These are phyloP conservation scores for Cryptocephalus primarius DNA, from an alignment of 2,888 invertebrate genomes.

Conservation along the genomic window DNA sequence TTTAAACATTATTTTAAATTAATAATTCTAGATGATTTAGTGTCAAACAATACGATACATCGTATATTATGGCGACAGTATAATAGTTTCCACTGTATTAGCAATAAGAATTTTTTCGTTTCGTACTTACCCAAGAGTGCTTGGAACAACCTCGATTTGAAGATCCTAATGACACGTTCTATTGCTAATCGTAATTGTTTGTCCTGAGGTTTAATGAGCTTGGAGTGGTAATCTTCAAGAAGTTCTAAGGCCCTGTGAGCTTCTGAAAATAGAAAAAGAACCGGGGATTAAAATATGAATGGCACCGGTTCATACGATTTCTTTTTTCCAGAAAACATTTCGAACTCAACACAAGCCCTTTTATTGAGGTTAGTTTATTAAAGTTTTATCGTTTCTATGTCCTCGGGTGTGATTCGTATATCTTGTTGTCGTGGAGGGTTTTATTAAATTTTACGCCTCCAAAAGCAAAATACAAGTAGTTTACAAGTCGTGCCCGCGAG, in stretches of 20 bases:
- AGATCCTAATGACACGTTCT: constrained; percentile 95
- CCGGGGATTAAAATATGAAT: background rate
- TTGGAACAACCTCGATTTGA: constrained; percentile 96
- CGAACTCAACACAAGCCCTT: too few species aligned
- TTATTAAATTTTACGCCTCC: background rate
- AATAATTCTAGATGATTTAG: too few species aligned
- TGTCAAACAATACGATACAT: too few species aligned
- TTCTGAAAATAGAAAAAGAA: constrained; percentile 51
- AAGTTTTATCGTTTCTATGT: background rate
- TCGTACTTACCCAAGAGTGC: constrained; percentile 80
- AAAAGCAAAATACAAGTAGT: too few species aligned
- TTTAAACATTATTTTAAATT: too few species aligned
- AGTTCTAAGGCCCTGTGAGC: constrained; percentile 97
- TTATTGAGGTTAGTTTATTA: background rate
- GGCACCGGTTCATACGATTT: background rate
- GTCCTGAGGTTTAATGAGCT: constrained; percentile 88
- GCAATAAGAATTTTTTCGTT: too few species aligned
- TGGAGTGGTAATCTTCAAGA: constrained; percentile 95
- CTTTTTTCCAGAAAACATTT: background rate
- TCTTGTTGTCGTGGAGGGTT: background rate
- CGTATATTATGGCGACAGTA: too few species aligned
- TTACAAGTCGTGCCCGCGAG: too few species aligned
- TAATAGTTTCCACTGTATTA: too few species aligned
- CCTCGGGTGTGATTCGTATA: background rate
- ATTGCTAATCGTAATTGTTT: constrained; percentile 91